phyloP scores from a whole-genome alignment of 2,797 vertebrate genomes.

The Poeciliopsis gracilis region DNA sequence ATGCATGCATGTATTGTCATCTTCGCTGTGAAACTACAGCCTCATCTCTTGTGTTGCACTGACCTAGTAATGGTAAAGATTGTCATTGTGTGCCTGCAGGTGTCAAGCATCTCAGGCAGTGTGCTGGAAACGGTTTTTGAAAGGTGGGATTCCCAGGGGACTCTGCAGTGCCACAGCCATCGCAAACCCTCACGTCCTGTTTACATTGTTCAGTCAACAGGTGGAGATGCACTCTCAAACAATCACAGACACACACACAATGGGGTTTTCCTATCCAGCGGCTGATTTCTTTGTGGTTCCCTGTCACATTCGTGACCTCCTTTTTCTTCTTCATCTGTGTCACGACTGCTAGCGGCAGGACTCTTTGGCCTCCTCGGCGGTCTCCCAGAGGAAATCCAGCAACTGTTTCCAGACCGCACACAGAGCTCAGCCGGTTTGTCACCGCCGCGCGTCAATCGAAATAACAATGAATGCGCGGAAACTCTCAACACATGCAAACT shows the following conservation, averaged over 20 bases:
- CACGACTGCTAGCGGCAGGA: conserved; percentile 77
- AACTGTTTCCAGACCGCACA: conserved; percentile 61
- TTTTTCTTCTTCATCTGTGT: conserved; percentile 27
- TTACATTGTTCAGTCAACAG: conserved; percentile 75
- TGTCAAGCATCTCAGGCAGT: conserved; percentile 58
- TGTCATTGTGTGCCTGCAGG: conserved; percentile 57
- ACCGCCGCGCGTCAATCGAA: background rate
- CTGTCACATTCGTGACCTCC: conserved; percentile 15
- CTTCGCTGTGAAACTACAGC: conserved; percentile 28
- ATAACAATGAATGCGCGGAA: background rate
- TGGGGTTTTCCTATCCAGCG: background rate
- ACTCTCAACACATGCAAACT: background rate
- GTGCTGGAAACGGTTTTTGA: conserved; percentile 66
- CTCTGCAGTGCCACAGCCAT: conserved; percentile 63
- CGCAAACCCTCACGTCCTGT: conserved; percentile 68
- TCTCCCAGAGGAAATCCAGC: conserved; percentile 72
- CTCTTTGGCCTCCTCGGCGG: conserved; percentile 84
- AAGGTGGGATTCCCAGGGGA: conserved; percentile 72
- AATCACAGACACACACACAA: conserved; percentile 7
- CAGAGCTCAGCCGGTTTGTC: conserved; percentile 51
- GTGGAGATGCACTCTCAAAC: conserved; percentile 53
- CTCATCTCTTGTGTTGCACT: conserved; percentile 44
- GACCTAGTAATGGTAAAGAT: conserved; percentile 54
- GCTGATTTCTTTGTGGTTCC: conserved; percentile 12
- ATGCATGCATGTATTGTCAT: conserved; percentile 13